Evolutionary conservation across 2,797 vertebrate species (phyloP).

Genomic region (Orestias chungarensis): DNA sequence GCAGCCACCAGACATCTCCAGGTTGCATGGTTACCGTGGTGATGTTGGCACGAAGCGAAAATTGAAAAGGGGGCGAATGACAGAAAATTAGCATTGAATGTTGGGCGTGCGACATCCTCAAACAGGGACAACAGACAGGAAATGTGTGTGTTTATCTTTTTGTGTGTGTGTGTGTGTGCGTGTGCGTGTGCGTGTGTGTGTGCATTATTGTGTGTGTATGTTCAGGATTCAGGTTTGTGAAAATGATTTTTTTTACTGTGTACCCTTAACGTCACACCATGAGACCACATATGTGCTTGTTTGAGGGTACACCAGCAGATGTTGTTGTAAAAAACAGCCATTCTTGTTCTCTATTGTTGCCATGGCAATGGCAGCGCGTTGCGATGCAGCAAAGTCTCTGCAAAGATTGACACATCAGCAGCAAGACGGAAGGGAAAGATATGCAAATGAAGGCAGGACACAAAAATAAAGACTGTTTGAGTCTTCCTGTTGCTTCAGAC

Average conservation of each 20-base stretch:
- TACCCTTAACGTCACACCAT: conserved; percentile 7
- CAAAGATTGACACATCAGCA: conserved; percentile 30
- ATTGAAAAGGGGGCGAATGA: conserved; percentile 32
- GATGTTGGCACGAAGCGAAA: conserved; percentile 22
- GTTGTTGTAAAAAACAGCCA: conserved; percentile 8
- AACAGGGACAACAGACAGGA: conserved; percentile 12
- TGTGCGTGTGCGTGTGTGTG: not conserved
- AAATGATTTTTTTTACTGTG: conserved; percentile 17
- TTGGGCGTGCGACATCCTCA: conserved; percentile 33
- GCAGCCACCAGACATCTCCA: conserved; percentile 7
- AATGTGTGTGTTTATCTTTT: not conserved
- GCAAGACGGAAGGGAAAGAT: not conserved
- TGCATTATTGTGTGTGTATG: conserved; percentile 7
- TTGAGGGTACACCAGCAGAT: conserved; percentile 22
- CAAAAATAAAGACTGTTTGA: not conserved
- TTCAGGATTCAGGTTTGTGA: not conserved
- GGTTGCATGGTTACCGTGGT: conserved; percentile 47
- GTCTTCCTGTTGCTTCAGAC: not conserved
- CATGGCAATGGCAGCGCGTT: conserved; percentile 56
- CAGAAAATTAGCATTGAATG: conserved; percentile 30
- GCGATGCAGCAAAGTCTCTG: conserved; percentile 62
- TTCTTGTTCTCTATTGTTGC: conserved; percentile 43
- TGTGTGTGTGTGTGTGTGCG: no score
- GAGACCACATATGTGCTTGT: conserved; percentile 34
- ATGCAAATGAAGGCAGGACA: conserved; percentile 15